These are phyloP conservation scores for Telmatochromis sp. DNA, from an alignment of 2,113 vertebrate genomes.

Conservation along the genomic window DNA sequence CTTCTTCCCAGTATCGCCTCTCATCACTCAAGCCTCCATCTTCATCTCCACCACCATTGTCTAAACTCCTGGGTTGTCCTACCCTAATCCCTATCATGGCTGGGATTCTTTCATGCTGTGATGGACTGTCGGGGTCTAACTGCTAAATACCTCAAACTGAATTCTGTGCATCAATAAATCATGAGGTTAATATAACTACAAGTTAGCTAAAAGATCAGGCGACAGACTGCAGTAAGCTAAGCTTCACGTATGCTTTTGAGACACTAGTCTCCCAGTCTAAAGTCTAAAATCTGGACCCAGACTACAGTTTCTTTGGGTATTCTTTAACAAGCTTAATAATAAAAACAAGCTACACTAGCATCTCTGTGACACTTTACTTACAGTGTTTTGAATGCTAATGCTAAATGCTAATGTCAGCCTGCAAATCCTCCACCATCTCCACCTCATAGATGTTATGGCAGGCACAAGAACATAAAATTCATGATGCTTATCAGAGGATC, in stretches of 20 bases:
- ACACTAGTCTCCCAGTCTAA: background rate
- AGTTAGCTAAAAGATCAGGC: background rate
- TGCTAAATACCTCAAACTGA: background rate
- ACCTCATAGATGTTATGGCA: background rate
- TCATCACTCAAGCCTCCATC: background rate
- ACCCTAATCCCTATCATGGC: background rate
- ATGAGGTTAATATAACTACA: background rate
- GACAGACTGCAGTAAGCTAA: background rate
- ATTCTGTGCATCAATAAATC: background rate
- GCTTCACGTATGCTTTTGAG: background rate
- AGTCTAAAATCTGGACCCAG: background rate
- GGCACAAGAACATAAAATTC: background rate
- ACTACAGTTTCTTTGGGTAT: background rate
- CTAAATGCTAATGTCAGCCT: background rate
- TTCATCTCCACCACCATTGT: background rate
- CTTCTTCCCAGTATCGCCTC: rapidly evolving
- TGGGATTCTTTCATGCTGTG: background rate
- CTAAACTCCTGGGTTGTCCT: background rate
- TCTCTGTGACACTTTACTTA: background rate
- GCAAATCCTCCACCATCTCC: background rate
- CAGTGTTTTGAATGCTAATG: background rate
- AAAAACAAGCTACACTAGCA: background rate
- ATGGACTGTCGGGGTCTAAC: rapidly evolving
- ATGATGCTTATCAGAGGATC: background rate
- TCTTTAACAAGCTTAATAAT: background rate